Evolutionary conservation across 2,113 vertebrate genomes (phyloP).

Genomic region (Pedionomus torquatus): DNA sequence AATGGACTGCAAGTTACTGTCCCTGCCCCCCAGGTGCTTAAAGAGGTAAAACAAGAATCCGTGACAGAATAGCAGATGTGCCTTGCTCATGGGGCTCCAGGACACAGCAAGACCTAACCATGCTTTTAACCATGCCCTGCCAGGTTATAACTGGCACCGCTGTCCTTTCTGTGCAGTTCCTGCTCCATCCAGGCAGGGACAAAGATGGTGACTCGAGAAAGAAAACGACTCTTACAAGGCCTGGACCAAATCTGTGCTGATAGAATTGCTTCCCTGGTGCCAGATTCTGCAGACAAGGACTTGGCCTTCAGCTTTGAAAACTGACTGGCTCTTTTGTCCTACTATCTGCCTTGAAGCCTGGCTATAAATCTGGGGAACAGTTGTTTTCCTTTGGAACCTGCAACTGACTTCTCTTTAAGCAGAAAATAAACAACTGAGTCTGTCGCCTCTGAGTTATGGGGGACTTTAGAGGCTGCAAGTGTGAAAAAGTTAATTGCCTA

Average conservation of each 20-base stretch:
- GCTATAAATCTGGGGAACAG: not conserved
- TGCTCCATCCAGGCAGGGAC: not conserved
- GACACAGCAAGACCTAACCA: not conserved
- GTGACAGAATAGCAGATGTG: not conserved
- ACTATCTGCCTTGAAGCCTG: not conserved
- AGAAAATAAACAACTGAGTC: constrained; percentile 11
- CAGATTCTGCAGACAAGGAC: not conserved
- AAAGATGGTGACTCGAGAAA: not conserved
- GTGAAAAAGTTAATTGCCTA: constrained; percentile 47
- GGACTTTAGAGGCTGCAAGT: constrained; percentile 6
- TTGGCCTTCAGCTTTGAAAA: not conserved
- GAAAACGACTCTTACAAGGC: not conserved
- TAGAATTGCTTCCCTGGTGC: not conserved
- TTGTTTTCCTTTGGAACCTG: not conserved
- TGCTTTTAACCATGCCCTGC: not conserved
- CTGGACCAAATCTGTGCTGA: not conserved
- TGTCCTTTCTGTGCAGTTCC: not conserved
- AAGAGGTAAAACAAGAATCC: not conserved
- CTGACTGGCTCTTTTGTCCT: not conserved
- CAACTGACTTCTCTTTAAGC: not conserved
- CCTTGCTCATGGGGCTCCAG: not conserved
- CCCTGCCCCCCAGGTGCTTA: not conserved
- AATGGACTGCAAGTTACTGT: not conserved
- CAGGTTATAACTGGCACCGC: fast-evolving
- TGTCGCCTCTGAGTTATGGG: constrained; percentile 22